Percentiles rank a stretch among this genome's conserved stretches.
Conservation (phyloP, 2,797 vertebrate genomes). For the Echeneis naucrates region DNA sequence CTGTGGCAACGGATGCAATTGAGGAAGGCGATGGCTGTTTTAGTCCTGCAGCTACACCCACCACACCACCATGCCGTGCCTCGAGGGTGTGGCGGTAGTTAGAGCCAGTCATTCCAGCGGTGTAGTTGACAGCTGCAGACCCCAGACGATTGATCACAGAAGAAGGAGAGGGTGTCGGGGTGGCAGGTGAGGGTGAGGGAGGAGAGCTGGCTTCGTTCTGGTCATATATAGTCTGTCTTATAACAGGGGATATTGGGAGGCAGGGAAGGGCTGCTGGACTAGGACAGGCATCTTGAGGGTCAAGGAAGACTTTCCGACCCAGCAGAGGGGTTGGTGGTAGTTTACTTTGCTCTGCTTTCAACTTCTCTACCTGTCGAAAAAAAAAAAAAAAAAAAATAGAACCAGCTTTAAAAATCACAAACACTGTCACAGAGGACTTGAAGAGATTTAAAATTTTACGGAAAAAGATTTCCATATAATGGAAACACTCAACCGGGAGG, state of each 20-base stretch:
- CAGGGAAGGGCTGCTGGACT: conserved; percentile 77
- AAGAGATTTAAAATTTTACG: neutral
- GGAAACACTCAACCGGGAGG: neutral
- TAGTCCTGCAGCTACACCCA: conserved; percentile 76
- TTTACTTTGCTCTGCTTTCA: conserved; percentile 91
- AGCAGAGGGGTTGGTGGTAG: conserved; percentile 92
- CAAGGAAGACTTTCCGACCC: conserved; percentile 92
- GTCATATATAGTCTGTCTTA: conserved; percentile 87
- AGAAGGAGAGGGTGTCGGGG: conserved; percentile 73
- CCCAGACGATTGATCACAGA: conserved; percentile 70
- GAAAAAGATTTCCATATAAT: neutral
- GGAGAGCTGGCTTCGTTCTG: conserved; percentile 82
- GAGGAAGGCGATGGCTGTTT: conserved; percentile 71
- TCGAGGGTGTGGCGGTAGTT: conserved; percentile 74
- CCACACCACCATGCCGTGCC: conserved; percentile 58
- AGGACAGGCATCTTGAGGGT: conserved; percentile 83
- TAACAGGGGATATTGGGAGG: conserved; percentile 80
- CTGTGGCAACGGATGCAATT: conserved; percentile 75
- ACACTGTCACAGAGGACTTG: neutral
- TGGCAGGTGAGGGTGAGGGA: conserved; percentile 71
- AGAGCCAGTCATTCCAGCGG: conserved; percentile 81
- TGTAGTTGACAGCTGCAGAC: conserved; percentile 81
- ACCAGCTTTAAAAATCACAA: neutral
- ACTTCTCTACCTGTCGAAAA: conserved; percentile 89
- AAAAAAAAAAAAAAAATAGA: neutral